Conservation (phyloP, 2,113 vertebrate genomes). For the Elephas maximus region DNA sequence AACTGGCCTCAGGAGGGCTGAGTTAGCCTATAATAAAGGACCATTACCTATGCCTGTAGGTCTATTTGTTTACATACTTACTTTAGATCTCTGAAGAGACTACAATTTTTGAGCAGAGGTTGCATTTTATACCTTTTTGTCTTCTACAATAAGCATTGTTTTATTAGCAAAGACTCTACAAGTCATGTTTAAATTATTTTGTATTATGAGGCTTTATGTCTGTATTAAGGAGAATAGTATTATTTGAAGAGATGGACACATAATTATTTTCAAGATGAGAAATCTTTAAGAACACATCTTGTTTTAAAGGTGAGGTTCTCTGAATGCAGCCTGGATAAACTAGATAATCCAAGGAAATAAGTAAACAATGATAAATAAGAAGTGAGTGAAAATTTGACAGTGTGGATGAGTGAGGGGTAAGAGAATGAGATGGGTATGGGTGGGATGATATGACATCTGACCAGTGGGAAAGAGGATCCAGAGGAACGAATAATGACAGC, state of each 20-base stretch:
- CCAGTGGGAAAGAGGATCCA: accelerated
- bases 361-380: background rate
- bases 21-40: background rate
- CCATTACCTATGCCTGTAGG: accelerated
- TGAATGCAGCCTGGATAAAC: background rate
- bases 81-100: background rate
- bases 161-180: background rate
- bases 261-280: background rate
- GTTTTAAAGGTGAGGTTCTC: background rate
- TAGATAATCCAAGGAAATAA: background rate
- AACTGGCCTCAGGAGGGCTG: background rate
- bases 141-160: background rate
- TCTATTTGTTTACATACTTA: background rate
- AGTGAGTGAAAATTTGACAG: background rate
- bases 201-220: background rate
- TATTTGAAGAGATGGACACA: background rate
- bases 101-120: background rate
- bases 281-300: background rate
- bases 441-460: accelerated
- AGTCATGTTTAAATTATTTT: background rate
- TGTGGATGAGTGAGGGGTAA: background rate
- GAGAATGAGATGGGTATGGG: accelerated
- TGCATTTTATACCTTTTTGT: background rate
- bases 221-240: background rate
- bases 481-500: background rate